Evolutionary conservation across 2,888 invertebrate species (phyloP), one percentile per base, ranked within the genome.

Genomic region (Thyatira batis): DNA sequence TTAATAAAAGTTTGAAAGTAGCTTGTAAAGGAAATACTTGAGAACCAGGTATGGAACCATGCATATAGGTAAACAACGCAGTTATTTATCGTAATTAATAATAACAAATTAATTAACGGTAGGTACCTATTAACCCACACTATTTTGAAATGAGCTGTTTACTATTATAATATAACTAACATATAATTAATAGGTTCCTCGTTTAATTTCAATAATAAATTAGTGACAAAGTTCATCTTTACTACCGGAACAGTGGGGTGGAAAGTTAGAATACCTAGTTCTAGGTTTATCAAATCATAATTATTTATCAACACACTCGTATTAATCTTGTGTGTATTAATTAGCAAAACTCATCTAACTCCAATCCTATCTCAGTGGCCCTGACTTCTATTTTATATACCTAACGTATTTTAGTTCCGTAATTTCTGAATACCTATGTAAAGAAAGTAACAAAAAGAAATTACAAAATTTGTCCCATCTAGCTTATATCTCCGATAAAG

Each of bases 161-260:
- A 25, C 45, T 45, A 25, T 45, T 11, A 3, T 21, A 45, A 23
- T 11, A 3, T 21, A 45, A 23, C 45, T n/a, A 23, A 25, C 6
- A 1, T 20, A n/a, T 21, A 23, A 46, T 46, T 27, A 25, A 9
- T 13, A 4, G 46, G n/a, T 25, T 46, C 25, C 46, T 25, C 46
- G 11, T 45, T 45, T 45, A 13, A 39, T 33, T 33, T 23, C 23
- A 23, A 13, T 23, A 21, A 27, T 20, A 13, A 13, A 46, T 46
- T 25, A 25, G 25, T 46, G 46, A 25, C 46, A 46, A 46, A 46
- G 46, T 46, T 46, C 46, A 46, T 46, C 25, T 13, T 46, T 25
- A 25, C 6, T 25, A 25, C 27, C 25, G 23, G 46, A 46, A 46
- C 23, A 13, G 39, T 17, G 39, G 33, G 39, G 39, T 39, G 39